Evolutionary conservation across 2,888 invertebrate genomes (phyloP).

Genomic region (Embidobia sp.): DNA sequence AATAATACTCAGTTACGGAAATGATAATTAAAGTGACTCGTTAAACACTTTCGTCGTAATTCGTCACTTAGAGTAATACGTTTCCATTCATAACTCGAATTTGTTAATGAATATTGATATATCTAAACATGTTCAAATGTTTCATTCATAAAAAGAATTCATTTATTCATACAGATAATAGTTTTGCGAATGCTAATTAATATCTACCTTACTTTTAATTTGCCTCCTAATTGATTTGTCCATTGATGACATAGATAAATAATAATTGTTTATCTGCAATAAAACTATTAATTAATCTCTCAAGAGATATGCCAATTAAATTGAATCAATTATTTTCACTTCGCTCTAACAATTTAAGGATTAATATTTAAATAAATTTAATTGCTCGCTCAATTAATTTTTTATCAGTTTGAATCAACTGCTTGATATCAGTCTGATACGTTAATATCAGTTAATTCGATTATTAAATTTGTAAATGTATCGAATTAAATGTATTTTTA

Average conservation of each 20-base stretch:
- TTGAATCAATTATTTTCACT: not conserved
- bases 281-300: no score
- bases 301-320: no score
- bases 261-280: no score
- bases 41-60: constrained; percentile 6
- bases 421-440: no score
- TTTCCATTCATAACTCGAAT: constrained; percentile 16
- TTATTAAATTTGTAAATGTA: no score
- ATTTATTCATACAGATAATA: constrained; percentile 1
- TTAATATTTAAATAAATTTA: no score
- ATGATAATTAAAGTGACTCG: constrained; percentile 11
- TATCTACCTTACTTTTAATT: no score
- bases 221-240: not conserved
- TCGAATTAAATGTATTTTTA: no score
- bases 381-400: no score
- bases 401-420: no score
- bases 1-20: constrained; percentile 5
- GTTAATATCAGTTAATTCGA: no score
- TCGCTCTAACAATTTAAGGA: no score
- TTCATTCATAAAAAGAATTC: constrained; percentile 20
- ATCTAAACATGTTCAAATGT: constrained; percentile 2
- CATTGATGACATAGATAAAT: not conserved
- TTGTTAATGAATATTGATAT: constrained; percentile 13
- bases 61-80: not conserved
- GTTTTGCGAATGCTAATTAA: not conserved